phyloP scores from a whole-genome alignment of 2,888 invertebrate genomes.

The Watsonalla cultraria region DNA sequence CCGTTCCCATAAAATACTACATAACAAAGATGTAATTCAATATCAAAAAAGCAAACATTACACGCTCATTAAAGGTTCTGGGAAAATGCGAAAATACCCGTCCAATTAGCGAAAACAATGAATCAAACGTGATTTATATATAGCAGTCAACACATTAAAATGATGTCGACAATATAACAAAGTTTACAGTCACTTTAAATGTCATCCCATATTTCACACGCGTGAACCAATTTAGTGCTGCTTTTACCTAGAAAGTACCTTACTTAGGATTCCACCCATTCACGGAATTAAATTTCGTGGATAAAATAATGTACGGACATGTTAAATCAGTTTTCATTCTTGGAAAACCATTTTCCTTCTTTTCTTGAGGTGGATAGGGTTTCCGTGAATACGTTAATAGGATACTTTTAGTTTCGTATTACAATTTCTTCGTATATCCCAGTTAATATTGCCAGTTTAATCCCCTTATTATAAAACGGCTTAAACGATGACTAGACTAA shows the following conservation, averaged over 20 bases:
- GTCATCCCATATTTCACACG: constrained; percentile 13
- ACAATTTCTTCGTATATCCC: too few species aligned
- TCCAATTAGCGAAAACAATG: not conserved
- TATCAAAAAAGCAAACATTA: too few species aligned
- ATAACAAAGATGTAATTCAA: too few species aligned
- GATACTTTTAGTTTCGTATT: too few species aligned
- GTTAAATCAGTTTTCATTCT: constrained; percentile 7
- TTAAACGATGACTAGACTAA: too few species aligned
- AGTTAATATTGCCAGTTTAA: too few species aligned
- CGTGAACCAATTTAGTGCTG: constrained; percentile 19
- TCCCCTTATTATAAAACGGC: too few species aligned
- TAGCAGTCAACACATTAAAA: not conserved
- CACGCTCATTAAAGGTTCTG: not conserved
- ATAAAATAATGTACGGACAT: constrained; percentile 17
- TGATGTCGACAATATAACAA: not conserved
- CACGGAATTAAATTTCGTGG: constrained; percentile 1
- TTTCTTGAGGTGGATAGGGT: too few species aligned
- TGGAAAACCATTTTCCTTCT: constrained; percentile 10
- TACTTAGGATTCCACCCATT: not conserved
- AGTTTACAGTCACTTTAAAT: not conserved
- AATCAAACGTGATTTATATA: not conserved
- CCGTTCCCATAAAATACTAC: too few species aligned
- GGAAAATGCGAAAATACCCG: too few species aligned
- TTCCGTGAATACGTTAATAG: too few species aligned
- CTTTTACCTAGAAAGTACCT: not conserved